Evolutionary conservation across 2,888 invertebrate genomes (phyloP).

Genomic region (Andrena hattorfiana): DNA sequence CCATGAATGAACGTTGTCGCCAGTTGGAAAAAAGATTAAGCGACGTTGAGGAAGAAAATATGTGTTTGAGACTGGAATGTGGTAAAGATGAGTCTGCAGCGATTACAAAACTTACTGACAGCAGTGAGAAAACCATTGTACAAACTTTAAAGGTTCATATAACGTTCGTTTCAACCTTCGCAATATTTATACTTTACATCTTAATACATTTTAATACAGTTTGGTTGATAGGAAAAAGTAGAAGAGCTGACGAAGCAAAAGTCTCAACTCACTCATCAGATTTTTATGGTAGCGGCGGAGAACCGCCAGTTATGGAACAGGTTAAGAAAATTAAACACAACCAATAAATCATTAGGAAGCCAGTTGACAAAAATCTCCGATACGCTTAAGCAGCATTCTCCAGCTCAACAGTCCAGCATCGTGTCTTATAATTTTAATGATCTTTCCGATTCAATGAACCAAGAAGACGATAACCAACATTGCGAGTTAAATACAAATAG

Average conservation of each 20-base stretch:
- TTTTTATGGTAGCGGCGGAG: conserved; percentile 93
- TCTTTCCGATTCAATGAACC: conserved; percentile 58
- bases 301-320: conserved; percentile 93
- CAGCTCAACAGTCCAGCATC: conserved; percentile 74
- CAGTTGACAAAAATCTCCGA: conserved; percentile 86
- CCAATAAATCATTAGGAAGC: conserved; percentile 86
- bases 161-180: background rate
- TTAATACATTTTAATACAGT: conserved; percentile 32
- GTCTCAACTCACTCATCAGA: conserved; percentile 91
- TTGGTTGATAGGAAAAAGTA: conserved; percentile 86
- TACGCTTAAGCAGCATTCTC: conserved; percentile 85
- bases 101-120: conserved; percentile 52
- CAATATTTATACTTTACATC: background rate
- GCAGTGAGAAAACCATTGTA: conserved; percentile 63
- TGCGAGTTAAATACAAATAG: conserved; percentile 58
- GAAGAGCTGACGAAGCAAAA: conserved; percentile 91
- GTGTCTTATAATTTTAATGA: conserved; percentile 76
- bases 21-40: conserved; percentile 90
- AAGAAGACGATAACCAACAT: conserved; percentile 66
- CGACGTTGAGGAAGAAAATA: conserved; percentile 91
- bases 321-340: conserved; percentile 88
- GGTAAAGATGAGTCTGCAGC: conserved; percentile 67
- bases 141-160: conserved; percentile 81
- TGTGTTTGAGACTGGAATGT: conserved; percentile 86
- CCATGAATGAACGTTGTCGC: conserved; percentile 93